Evolutionary conservation across 2,888 invertebrate genomes (phyloP).

Genomic region (Hirtodrosophila cameraria): DNA sequence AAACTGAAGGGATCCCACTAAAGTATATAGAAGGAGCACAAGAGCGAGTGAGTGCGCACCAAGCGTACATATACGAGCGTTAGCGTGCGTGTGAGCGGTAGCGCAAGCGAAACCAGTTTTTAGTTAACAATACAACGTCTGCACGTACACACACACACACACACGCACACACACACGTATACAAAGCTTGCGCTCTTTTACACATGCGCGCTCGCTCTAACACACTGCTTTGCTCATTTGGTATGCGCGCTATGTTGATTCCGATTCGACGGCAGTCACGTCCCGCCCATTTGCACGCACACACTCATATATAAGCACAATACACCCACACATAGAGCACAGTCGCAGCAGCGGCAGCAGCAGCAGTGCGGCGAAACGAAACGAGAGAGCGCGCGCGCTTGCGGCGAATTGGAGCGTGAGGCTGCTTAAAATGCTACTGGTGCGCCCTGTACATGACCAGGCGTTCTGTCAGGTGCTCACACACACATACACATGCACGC

Average conservation of each 20-base stretch:
- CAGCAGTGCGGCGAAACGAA: too few species aligned
- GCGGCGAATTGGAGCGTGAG: conserved; percentile 83
- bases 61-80: neutral
- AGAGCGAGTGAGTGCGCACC: conserved; percentile 45
- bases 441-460: conserved; percentile 84
- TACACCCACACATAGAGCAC: conserved; percentile 47
- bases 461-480: conserved; percentile 82
- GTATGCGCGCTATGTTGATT: conserved; percentile 83
- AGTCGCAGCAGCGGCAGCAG: conserved; percentile 23
- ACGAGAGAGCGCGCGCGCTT: conserved; percentile 46
- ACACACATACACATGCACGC: conserved; percentile 36
- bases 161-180: conserved; percentile 29
- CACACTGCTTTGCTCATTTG: conserved; percentile 72
- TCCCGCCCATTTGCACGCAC: conserved; percentile 85
- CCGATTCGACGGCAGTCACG: conserved; percentile 84
- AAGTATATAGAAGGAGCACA: conserved; percentile 68
- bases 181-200: conserved; percentile 48
- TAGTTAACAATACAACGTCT: conserved; percentile 61
- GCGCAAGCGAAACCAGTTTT: conserved; percentile 70
- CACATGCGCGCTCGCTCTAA: conserved; percentile 33
- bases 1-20: conserved; percentile 29
- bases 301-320: conserved; percentile 49
- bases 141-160: conserved; percentile 52
- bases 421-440: conserved; percentile 85
- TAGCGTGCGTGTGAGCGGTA: conserved; percentile 44